These are phyloP conservation scores for Thymallus thymallus DNA, from an alignment of 2,113 vertebrate genomes.

Conservation along the genomic window DNA sequence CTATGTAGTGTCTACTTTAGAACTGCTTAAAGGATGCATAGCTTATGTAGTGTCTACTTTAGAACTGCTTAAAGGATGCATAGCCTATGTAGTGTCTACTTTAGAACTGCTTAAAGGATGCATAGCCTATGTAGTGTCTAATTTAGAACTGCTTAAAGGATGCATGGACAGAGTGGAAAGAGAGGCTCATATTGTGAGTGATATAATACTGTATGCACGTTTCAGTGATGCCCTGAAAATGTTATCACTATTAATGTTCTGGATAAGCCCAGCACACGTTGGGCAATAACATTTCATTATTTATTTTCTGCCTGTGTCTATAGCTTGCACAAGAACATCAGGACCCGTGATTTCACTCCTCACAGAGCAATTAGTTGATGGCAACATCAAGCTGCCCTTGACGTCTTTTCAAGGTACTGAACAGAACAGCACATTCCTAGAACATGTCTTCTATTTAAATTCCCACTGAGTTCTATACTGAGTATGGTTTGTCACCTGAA, in stretches of 20 bases:
- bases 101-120: too few species aligned
- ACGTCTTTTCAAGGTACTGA: not conserved
- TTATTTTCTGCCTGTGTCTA: not conserved
- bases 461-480: not conserved
- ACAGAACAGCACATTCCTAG: not conserved
- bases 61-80: too few species aligned
- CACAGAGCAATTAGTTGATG: not conserved
- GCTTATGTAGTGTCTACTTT: too few species aligned
- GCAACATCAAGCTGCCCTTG: not conserved
- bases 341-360: not conserved
- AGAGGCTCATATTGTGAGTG: not conserved
- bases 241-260: not conserved
- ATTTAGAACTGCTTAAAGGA: too few species aligned
- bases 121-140: too few species aligned
- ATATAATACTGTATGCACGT: not conserved
- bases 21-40: too few species aligned
- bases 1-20: too few species aligned
- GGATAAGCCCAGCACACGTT: not conserved
- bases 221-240: not conserved
- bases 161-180: too few species aligned
- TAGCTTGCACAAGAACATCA: not conserved
- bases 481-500: not conserved
- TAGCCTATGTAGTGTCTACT: too few species aligned
- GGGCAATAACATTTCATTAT: not conserved
- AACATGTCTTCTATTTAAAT: not conserved